A percentile compares a stretch with the other conserved stretches of the same genome.
phyloP scores from a whole-genome alignment of 2,113 vertebrate species.

The Pelmatolapia mariae region DNA sequence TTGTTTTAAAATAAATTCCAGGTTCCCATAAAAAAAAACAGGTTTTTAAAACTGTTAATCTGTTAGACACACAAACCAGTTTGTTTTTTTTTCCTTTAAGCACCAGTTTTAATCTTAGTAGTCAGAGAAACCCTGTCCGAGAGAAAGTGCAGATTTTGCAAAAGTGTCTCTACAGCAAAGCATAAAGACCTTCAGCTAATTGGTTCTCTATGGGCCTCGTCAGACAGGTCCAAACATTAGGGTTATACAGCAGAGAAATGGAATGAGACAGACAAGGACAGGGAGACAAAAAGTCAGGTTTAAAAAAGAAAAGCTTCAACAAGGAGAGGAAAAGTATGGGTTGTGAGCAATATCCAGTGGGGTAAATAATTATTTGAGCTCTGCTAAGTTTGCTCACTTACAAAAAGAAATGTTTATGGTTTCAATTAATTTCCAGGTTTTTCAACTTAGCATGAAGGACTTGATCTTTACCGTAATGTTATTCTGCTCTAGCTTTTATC shows the following conservation, averaged over 20 bases:
- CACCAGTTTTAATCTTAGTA: constrained; percentile 30
- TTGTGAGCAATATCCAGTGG: neutral
- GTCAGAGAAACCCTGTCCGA: constrained; percentile 3
- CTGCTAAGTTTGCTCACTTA: neutral
- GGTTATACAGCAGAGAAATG: neutral
- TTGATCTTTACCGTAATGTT: neutral
- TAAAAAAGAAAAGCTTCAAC: neutral
- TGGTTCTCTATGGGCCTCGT: constrained; percentile 39
- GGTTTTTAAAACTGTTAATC: neutral
- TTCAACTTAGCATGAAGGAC: neutral
- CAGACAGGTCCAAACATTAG: constrained; percentile 22
- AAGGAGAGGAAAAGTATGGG: neutral
- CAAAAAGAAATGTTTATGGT: neutral
- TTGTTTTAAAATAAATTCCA: neutral
- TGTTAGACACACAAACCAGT: neutral
- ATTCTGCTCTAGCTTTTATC: neutral
- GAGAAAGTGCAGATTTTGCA: constrained; percentile 39
- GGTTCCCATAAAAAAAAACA: neutral
- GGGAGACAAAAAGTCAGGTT: neutral
- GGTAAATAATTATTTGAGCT: neutral
- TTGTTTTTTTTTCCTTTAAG: neutral
- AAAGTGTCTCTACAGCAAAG: constrained; percentile 22
- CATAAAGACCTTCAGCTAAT: constrained; percentile 44
- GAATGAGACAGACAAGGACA: neutral
- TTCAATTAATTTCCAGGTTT: neutral